These are phyloP conservation scores for Cristatella mucedo DNA, from an alignment of 2,888 invertebrate species.

Conservation along the genomic window DNA sequence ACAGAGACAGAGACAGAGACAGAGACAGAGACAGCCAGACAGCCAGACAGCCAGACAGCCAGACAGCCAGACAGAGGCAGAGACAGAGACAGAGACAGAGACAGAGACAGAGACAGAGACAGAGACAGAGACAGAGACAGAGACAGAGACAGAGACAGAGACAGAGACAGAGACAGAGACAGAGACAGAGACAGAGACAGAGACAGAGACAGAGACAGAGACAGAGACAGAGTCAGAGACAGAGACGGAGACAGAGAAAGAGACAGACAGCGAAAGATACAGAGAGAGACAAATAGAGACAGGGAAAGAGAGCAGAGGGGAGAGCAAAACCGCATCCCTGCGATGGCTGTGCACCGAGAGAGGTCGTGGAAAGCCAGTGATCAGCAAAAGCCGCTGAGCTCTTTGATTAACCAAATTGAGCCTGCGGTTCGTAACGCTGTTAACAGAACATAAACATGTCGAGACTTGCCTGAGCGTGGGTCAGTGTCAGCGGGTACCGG, in stretches of 20 bases:
- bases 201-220: not conserved
- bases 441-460: too few species aligned
- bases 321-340: too few species aligned
- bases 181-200: not conserved
- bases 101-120: not conserved
- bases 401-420: too few species aligned
- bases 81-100: not conserved
- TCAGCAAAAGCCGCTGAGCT: too few species aligned
- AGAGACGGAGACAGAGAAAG: constrained; percentile 11
- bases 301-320: not conserved
- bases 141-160: not conserved
- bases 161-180: not conserved
- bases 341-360: too few species aligned
- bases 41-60: not conserved
- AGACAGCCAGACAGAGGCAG: constrained; percentile 1
- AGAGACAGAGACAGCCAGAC: not conserved
- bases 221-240: not conserved
- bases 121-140: not conserved
- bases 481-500: too few species aligned
- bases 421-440: too few species aligned
- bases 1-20: not conserved
- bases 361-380: too few species aligned
- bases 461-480: too few species aligned
- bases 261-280: constrained; percentile 10
- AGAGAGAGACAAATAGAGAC: constrained; percentile 5